These are phyloP conservation scores for Eulithis prunata DNA, from an alignment of 2,888 invertebrate genomes.

Conservation along the genomic window DNA sequence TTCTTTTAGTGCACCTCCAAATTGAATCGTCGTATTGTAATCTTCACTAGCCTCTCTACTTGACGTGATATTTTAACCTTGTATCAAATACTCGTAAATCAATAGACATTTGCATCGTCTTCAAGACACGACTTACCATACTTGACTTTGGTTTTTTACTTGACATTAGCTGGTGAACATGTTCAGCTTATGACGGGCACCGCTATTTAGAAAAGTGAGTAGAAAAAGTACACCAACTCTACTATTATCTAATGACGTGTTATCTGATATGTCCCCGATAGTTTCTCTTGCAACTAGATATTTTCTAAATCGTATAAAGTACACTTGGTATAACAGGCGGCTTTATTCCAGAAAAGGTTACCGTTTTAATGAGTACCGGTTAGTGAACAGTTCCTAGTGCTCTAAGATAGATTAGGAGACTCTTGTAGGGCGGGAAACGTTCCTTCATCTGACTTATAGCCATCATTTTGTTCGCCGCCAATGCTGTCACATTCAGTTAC, in stretches of 20 bases:
- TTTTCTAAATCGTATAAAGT: constrained; percentile 26
- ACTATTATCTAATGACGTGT: constrained; percentile 33
- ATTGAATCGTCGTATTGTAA: no score
- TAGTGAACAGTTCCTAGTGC: neutral
- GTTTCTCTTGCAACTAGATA: constrained; percentile 32
- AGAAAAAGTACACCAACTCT: constrained; percentile 18
- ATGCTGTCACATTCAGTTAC: no score
- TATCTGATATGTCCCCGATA: constrained; percentile 36
- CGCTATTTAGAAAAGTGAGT: constrained; percentile 2
- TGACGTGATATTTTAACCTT: no score
- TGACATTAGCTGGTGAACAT: neutral
- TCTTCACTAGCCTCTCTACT: no score
- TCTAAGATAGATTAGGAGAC: neutral
- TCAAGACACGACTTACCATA: no score
- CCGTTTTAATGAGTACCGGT: constrained; percentile 42
- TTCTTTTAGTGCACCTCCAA: no score
- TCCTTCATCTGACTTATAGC: no score
- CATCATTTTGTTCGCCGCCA: no score
- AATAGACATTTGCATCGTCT: no score
- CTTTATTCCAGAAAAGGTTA: constrained; percentile 48
- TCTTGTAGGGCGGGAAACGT: neutral
- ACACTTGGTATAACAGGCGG: constrained; percentile 29
- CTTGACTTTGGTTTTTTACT: no score
- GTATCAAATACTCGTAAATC: no score
- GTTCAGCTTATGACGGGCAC: neutral